Evolutionary conservation across 2,113 vertebrate genomes (phyloP), one percentile per base, ranked within the genome.

Genomic region (Triplophysa rosa): DNA sequence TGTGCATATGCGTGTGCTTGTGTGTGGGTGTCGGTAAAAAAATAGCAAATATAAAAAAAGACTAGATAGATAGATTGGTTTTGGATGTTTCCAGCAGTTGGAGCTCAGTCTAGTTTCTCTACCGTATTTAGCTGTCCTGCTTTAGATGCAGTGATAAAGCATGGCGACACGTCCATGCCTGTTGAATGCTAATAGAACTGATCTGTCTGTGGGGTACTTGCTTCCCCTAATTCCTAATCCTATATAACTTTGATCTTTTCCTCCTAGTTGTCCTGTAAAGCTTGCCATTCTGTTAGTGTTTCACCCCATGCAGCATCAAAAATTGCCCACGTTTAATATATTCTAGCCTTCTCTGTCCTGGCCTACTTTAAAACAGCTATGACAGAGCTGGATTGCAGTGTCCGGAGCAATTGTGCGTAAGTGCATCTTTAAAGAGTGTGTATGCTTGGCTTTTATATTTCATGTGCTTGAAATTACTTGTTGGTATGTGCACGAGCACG

Each of bases 301-400:
- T 86, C 86, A 81, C 47, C 82, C 79, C 59, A 68, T 83, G 77
- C 79, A 80, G 24, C 33, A 81, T 58, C 54, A 6, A 62, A 80
- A 14, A 85, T 75, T 59, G 40, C 19, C 24, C 66, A 16, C 63
- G 74, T 76, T 78, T 89, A 86, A 88, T 90, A 84, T 79, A 82
- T 85, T 52, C 4, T 87, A 82, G 79, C 81, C 86, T 91, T 87
- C 91, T 67, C 80, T 89, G 76, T 59, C 75, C 17, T 67, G 72
- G 77, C 81, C 87, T 88, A 82, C 81, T 92, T 90, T 67, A 83
- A 78, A 86, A 88, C 85, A 84, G 68, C 84, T 84, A 49, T 86
- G 78, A 0, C 63, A 64, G 58, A 85, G 78, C 14, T 2, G 82
- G 37, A 61, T 45, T 54, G 62, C 62, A 24, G 49, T 68, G 71